Evolutionary conservation across 2,113 vertebrate species (phyloP).

Genomic region (Gopherus evgoodei): DNA sequence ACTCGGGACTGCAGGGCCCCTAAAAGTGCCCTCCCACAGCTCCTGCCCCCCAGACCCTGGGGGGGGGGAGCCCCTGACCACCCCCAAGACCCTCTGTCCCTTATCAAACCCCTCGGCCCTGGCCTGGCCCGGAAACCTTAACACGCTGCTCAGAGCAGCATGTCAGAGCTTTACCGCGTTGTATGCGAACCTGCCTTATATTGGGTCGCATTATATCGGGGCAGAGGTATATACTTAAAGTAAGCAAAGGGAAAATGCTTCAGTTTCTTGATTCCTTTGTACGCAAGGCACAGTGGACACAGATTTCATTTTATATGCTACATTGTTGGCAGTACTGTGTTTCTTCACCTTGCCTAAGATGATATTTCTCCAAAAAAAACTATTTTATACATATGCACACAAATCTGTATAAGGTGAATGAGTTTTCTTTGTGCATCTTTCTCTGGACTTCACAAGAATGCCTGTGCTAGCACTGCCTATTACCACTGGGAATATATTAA

Average conservation of each 20-base stretch:
- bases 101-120: too few species aligned
- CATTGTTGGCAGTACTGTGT: neutral
- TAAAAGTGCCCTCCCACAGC: too few species aligned
- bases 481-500: neutral
- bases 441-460: neutral
- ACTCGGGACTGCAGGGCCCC: too few species aligned
- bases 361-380: neutral
- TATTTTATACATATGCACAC: neutral
- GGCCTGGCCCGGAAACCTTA: too few species aligned
- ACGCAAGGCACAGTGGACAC: neutral
- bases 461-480: accelerated
- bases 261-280: neutral
- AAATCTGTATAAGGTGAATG: neutral
- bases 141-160: too few species aligned
- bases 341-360: neutral
- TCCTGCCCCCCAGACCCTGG: too few species aligned
- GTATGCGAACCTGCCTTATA: too few species aligned
- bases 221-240: neutral
- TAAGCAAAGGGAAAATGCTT: neutral
- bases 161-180: too few species aligned
- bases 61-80: too few species aligned
- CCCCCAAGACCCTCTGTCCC: too few species aligned
- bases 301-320: neutral
- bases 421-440: neutral
- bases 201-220: too few species aligned